These are phyloP conservation scores for Zygaena filipendulae DNA, from an alignment of 2,888 invertebrate genomes.

Conservation along the genomic window DNA sequence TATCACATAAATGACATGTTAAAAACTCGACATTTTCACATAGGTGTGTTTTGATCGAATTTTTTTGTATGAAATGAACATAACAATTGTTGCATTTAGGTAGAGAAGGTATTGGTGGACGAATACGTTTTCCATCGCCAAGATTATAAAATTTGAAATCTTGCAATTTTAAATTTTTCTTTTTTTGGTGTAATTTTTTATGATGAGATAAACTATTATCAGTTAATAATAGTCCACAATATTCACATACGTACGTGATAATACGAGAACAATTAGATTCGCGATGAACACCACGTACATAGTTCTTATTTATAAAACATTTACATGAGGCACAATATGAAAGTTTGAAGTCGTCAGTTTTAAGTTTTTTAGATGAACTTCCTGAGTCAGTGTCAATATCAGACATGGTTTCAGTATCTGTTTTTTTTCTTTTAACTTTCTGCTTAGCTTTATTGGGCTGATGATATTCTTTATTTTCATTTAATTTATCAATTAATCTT, in stretches of 20 bases:
- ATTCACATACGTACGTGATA: constrained; percentile 25
- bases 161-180: constrained; percentile 26
- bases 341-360: constrained; percentile 15
- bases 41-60: constrained; percentile 23
- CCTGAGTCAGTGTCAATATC: not conserved
- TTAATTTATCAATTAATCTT: not conserved
- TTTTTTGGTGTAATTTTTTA: constrained; percentile 25
- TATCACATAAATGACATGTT: constrained; percentile 32
- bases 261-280: constrained; percentile 25
- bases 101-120: constrained; percentile 37
- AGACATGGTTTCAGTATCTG: not conserved
- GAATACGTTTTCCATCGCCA: constrained; percentile 24
- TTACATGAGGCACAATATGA: constrained; percentile 34
- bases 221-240: constrained; percentile 38
- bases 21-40: constrained; percentile 27
- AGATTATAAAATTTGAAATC: constrained; percentile 37
- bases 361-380: not conserved
- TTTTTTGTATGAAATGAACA: constrained; percentile 30
- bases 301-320: constrained; percentile 26
- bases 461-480: no score
- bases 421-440: constrained; percentile 4
- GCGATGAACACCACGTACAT: constrained; percentile 22
- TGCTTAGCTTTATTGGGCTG: no score
- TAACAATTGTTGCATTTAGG: constrained; percentile 34
- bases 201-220: constrained; percentile 24